Conservation (phyloP, 2,888 invertebrate genomes). For the Ectemnius lituratus region DNA sequence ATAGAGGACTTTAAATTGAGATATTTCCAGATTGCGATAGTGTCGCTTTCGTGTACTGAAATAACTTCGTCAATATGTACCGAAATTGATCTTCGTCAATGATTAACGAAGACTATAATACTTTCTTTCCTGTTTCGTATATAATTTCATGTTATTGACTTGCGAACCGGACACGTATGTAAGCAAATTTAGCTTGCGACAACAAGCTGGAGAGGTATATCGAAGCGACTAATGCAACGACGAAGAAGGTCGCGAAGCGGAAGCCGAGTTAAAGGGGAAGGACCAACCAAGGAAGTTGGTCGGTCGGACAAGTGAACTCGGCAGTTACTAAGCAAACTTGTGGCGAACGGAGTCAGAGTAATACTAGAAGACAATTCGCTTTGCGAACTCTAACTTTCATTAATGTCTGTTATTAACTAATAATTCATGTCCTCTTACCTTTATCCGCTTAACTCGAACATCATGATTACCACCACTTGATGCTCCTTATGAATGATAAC, state of each 20-base stretch:
- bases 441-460: constrained; percentile 6
- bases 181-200: constrained; percentile 42
- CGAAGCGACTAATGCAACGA: constrained; percentile 27
- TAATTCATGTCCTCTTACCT: neutral
- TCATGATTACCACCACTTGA: too few species aligned
- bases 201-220: constrained; percentile 43
- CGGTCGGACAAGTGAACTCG: constrained; percentile 18
- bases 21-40: too few species aligned
- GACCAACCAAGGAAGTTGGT: constrained; percentile 22
- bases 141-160: constrained; percentile 44
- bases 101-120: too few species aligned
- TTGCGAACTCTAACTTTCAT: too few species aligned
- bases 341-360: neutral
- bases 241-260: constrained; percentile 49
- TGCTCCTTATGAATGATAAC: too few species aligned
- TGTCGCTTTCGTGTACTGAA: too few species aligned
- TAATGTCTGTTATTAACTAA: neutral
- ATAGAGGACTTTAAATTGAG: too few species aligned
- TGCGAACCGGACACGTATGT: constrained; percentile 29
- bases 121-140: too few species aligned
- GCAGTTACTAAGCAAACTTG: constrained; percentile 1
- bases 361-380: neutral
- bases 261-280: constrained; percentile 42
- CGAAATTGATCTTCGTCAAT: too few species aligned
- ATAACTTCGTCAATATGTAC: too few species aligned